phyloP scores from a whole-genome alignment of 2,113 vertebrate species.

The Stegastes partitus region DNA sequence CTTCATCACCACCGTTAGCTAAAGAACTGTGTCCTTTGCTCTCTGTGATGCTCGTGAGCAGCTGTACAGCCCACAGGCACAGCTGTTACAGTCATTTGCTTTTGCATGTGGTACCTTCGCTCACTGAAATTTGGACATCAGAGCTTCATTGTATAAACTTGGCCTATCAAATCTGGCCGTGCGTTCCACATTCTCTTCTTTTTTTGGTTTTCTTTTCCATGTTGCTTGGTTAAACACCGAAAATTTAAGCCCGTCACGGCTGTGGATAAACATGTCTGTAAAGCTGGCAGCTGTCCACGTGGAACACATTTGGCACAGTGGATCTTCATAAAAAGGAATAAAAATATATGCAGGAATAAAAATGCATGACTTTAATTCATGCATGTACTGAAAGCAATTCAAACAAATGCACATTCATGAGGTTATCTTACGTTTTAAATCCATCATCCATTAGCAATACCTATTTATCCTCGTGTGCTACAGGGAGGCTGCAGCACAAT shows the following conservation, averaged over 20 bases:
- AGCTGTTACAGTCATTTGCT: too few species aligned
- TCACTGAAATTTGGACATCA: too few species aligned
- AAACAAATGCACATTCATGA: too few species aligned
- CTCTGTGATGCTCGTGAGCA: too few species aligned
- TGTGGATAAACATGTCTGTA: conserved; percentile 3
- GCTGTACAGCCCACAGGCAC: too few species aligned
- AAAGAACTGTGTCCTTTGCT: too few species aligned
- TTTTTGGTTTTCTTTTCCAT: neutral
- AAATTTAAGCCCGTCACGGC: neutral
- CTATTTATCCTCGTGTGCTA: too few species aligned
- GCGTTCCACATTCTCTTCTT: neutral
- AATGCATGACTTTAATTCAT: neutral
- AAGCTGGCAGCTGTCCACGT: neutral
- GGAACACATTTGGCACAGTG: neutral
- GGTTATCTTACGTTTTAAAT: neutral
- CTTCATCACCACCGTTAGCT: too few species aligned
- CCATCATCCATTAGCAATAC: neutral
- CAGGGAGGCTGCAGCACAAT: neutral
- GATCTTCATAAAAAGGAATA: conserved; percentile 1
- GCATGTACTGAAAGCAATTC: too few species aligned
- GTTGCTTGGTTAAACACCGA: neutral
- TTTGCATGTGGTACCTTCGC: too few species aligned
- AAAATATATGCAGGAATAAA: neutral
- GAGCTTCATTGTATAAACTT: too few species aligned
- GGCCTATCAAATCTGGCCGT: too few species aligned